Evolutionary conservation across 1,140 invertebrate species (phyloP), one percentile per base, ranked within the genome.

Genomic region (Orius insidiosus): DNA sequence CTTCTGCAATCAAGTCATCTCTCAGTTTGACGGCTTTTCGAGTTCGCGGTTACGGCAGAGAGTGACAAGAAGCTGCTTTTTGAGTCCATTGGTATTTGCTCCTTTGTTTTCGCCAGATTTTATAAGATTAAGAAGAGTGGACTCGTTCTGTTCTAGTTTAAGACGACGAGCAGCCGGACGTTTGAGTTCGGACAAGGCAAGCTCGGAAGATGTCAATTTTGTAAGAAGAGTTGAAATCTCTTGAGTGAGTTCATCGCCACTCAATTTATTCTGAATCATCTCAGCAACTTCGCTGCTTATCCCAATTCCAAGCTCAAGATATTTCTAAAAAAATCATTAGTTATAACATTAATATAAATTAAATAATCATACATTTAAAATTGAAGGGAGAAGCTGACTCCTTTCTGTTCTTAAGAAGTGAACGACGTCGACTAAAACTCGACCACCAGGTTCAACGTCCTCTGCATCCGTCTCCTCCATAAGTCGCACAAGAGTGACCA

Each of bases 11-110:
- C 38, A 46, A 36, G 53, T 57, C 55, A 45, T 59, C 24, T 45
- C 50, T 58, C 18, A 66, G 60, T 47, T 60, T 58, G 9, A 67
- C 60, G 1, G 73, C 62, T 60, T 78, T 36, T 74, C 70, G 0
- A 78, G 53, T 55, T 81, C 70, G 48, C 74, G 74, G 5, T 69
- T 66, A 11, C 70, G 65, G 53, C 74, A 72, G 55, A 78, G 78
- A 13, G 69, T 56, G 15, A 56, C 56, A 0, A 83, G 53, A 8
- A 82, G 56, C 48, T 76, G 71, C 18, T 71, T 68, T 56, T 76
- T 74, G 13, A 78, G 53, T 5, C 63, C 63, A 32, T 63, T 63
- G 2, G 61, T 61, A 40, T 68, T 63, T 51, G 70, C 67, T 3
- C 66, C 66, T 58, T 67, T 69, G 1, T 60, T 58, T 54, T 67